Percentiles rank a stretch among this genome's conserved stretches.
phyloP scores from a whole-genome alignment of 2,888 invertebrate species.

The Eupsilia transversa region DNA sequence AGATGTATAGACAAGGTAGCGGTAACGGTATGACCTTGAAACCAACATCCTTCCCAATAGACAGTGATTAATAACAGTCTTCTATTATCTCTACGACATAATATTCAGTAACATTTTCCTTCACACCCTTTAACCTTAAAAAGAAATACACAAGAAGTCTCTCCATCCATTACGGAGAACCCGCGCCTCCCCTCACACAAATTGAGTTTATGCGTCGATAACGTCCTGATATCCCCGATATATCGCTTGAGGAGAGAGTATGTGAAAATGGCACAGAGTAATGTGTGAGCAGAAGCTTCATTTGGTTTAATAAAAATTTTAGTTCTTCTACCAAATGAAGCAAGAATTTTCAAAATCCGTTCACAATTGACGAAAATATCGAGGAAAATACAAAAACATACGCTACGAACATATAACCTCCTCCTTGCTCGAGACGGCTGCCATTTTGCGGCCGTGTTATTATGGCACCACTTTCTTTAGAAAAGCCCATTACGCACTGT shows the following conservation, averaged over 20 bases:
- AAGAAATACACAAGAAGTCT: slow-evolving; percentile 37
- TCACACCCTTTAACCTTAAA: slow-evolving; percentile 34
- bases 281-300: neutral
- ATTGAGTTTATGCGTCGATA: slow-evolving; percentile 65
- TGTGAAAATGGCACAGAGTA: slow-evolving; percentile 8
- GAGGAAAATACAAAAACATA: no score
- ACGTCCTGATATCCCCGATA: slow-evolving; percentile 56
- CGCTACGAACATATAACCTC: no score
- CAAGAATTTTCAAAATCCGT: no score
- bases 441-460: no score
- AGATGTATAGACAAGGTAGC: no score
- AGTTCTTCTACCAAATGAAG: no score
- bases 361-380: no score
- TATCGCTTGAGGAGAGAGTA: slow-evolving; percentile 39
- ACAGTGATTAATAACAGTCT: slow-evolving; percentile 2
- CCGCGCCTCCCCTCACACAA: slow-evolving; percentile 45
- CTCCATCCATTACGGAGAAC: slow-evolving; percentile 52
- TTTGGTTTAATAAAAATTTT: no score
- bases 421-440: no score
- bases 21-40: slow-evolving; percentile 1
- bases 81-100: neutral
- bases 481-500: no score
- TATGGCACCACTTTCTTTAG: no score
- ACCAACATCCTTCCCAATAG: neutral
- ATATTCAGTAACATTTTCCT: slow-evolving; percentile 12